phyloP scores from a whole-genome alignment of 2,797 vertebrate species.

The Prionace glauca region DNA sequence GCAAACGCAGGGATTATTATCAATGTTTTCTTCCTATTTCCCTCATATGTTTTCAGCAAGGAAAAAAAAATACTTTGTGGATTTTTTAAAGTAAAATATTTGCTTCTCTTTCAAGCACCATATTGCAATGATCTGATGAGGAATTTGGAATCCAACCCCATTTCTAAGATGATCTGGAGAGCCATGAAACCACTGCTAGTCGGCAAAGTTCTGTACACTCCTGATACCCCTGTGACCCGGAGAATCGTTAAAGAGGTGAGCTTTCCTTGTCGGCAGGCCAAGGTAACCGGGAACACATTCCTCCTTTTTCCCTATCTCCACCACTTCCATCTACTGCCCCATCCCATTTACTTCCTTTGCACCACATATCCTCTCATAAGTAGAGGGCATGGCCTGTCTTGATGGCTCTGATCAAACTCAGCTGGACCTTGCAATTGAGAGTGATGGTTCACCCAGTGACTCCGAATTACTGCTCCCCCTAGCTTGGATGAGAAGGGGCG shows the following conservation, averaged over 20 bases:
- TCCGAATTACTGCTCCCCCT: background rate
- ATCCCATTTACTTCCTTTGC: background rate
- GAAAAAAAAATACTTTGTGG: background rate
- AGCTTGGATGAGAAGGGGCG: background rate
- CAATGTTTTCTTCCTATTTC: background rate
- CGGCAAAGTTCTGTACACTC: slow-evolving; percentile 92
- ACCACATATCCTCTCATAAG: background rate
- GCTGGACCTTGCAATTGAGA: background rate
- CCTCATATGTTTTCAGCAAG: background rate
- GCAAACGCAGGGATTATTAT: background rate
- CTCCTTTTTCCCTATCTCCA: background rate
- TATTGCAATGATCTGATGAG: slow-evolving; percentile 87
- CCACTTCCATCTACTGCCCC: too few relatives aligned
- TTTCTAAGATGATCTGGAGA: slow-evolving; percentile 91
- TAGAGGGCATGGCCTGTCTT: background rate
- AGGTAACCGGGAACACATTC: background rate
- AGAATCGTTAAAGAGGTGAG: slow-evolving; percentile 82
- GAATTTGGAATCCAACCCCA: slow-evolving; percentile 83
- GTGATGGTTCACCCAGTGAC: background rate
- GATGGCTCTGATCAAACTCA: background rate
- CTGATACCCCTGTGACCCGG: slow-evolving; percentile 74
- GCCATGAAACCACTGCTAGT: slow-evolving; percentile 86
- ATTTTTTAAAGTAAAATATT: background rate
- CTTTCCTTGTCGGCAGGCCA: background rate
- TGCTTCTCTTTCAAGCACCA: slow-evolving; percentile 62